These are phyloP conservation scores for Protobothrops flavoviridis DNA, from an alignment of 2,113 vertebrate species.

Conservation along the genomic window DNA sequence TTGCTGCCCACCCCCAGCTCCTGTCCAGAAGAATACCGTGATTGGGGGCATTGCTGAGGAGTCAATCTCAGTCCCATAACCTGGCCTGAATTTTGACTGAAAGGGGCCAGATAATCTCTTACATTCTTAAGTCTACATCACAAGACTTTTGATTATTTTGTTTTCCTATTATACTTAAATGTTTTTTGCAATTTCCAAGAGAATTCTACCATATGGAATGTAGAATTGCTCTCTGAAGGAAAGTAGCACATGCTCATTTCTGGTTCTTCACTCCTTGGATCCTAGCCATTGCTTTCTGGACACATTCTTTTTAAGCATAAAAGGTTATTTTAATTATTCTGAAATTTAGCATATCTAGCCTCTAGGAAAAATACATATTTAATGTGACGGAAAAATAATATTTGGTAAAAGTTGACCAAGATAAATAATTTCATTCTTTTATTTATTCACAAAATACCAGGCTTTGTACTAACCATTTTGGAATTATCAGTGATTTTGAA, in stretches of 20 bases:
- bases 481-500: neutral
- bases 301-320: neutral
- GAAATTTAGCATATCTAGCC: neutral
- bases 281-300: neutral
- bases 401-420: neutral
- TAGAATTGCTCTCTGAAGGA: neutral
- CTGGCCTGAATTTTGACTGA: neutral
- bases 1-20: neutral
- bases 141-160: neutral
- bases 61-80: neutral
- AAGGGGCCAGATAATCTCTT: neutral
- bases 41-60: neutral
- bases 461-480: neutral
- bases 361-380: neutral
- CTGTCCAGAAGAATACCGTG: neutral
- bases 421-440: neutral
- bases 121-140: neutral
- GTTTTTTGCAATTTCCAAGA: neutral
- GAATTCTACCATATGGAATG: neutral
- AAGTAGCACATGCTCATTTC: neutral
- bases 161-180: neutral
- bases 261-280: neutral
- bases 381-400: neutral
- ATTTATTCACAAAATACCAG: neutral
- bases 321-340: neutral